Base-by-base conservation (phyloP, 2,113 vertebrate species). In the Phodopus roborovskii region DNA sequence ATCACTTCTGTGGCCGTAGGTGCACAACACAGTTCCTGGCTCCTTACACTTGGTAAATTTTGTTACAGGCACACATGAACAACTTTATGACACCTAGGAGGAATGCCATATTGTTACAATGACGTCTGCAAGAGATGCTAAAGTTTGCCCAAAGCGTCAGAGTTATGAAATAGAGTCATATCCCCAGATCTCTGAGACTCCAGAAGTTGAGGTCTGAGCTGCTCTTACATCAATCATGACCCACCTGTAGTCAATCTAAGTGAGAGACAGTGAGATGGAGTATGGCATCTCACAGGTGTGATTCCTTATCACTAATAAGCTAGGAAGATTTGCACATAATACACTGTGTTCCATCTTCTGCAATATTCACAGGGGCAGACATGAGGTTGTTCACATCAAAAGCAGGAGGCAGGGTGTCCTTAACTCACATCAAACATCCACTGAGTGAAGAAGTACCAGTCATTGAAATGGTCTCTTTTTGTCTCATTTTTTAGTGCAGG, bases 371-470 rank as follows among this genome's bases (percentile, higher is more conserved):
- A 30, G 28, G 22, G 56, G 58, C 45, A 83, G 56, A 26, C 9
- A 62, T 11, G 33, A 64, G 71, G 68, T 20, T 90, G 58, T 89
- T 96, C 74, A 73, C 71, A 86, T 85, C 86, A 88, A 91, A 96
- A 78, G 33, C 68, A 83, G 73, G n/a, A 97, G 78, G 39, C 50
- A 62, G 0, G n/a, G 42, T 33, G n/a, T 17, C 42, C 87, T 83
- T 50, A 82, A 92, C 94, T 17, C 11, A 70, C 74, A 77, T n/a
- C 13, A 64, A 85, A 33, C 39, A 87, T 66, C 91, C 36, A 71
- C 82, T 82, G 75, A 91, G 30, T 42, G 19, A 84, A 91, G 42
- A 93, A 89, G 84, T 4, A 1, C 10, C 7, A 74, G n/a, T 22
- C 53, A 89, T 4, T 22, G 11, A 94, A 90, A 86, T 68, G 2